phyloP scores from a whole-genome alignment of 2,888 invertebrate genomes.

The Empis livida region DNA sequence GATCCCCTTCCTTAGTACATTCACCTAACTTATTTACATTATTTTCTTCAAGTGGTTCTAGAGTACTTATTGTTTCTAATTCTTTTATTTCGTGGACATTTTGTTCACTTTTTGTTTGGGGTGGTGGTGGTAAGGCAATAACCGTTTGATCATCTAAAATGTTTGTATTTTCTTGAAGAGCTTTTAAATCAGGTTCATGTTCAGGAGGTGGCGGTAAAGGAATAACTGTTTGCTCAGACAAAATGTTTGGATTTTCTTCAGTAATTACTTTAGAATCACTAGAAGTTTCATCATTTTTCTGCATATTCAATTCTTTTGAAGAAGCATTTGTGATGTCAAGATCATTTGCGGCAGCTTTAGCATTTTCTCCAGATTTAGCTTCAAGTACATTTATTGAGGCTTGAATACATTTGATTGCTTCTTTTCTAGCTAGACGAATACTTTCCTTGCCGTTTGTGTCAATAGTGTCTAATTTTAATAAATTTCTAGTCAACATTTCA shows the following conservation, averaged over 20 bases:
- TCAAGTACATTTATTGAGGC: constrained; percentile 76
- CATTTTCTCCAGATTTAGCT: constrained; percentile 48
- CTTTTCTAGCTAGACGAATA: constrained; percentile 72
- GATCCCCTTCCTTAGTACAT: neutral
- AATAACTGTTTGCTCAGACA: neutral
- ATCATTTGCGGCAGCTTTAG: constrained; percentile 1
- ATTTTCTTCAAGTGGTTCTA: neutral
- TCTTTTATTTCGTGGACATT: neutral
- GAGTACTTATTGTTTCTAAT: neutral
- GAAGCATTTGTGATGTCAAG: neutral
- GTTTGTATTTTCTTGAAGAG: neutral
- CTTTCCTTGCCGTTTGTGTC: constrained; percentile 87
- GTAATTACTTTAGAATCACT: neutral
- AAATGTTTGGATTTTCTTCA: neutral
- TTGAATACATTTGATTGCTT: constrained; percentile 80
- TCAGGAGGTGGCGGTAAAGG: constrained; percentile 6
- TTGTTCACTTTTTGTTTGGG: neutral
- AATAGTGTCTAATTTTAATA: constrained; percentile 82
- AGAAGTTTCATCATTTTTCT: neutral
- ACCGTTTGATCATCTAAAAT: neutral
- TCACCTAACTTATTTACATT: neutral
- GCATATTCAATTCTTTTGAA: neutral
- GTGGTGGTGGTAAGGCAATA: constrained; percentile 5
- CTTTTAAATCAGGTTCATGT: neutral
- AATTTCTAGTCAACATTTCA: constrained; percentile 89